Conservation (phyloP, 2,113 vertebrate species). For the Thunnus thynnus region DNA sequence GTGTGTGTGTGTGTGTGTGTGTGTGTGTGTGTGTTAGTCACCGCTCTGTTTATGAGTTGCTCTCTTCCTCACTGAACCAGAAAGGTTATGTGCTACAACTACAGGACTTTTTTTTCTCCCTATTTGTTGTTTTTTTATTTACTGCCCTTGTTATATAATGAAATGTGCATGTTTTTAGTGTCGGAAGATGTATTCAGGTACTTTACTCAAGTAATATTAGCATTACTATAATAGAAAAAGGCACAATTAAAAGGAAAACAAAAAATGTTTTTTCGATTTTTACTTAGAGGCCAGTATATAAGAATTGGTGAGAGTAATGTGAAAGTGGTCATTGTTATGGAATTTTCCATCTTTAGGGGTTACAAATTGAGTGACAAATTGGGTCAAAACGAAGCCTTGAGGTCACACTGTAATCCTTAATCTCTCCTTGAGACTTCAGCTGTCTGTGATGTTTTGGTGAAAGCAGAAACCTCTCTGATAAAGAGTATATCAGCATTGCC, state of each 20-base stretch:
- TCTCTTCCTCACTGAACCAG: constrained; percentile 38
- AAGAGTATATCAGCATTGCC: too few species aligned
- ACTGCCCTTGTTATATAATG: constrained; percentile 34
- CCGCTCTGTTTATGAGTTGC: constrained; percentile 35
- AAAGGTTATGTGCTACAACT: constrained; percentile 54
- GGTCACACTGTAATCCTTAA: too few species aligned
- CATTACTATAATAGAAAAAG: neutral
- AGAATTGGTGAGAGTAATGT: too few species aligned
- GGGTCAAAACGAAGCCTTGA: too few species aligned
- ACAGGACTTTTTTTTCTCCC: constrained; percentile 1
- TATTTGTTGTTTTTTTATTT: constrained; percentile 25
- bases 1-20: constrained; percentile 26
- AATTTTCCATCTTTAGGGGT: too few species aligned
- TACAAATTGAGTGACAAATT: too few species aligned
- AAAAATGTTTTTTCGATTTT: too few species aligned
- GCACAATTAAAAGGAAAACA: neutral
- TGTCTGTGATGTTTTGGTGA: too few species aligned
- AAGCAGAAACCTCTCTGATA: too few species aligned
- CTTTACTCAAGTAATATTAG: constrained; percentile 7
- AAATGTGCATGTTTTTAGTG: neutral
- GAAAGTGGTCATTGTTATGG: too few species aligned
- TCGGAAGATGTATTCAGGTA: neutral
- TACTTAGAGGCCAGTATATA: too few species aligned
- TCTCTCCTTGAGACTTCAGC: too few species aligned
- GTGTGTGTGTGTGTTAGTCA: constrained; percentile 39